phyloP scores from a whole-genome alignment of 2,797 vertebrate species.

The Fistularia tabacaria region DNA sequence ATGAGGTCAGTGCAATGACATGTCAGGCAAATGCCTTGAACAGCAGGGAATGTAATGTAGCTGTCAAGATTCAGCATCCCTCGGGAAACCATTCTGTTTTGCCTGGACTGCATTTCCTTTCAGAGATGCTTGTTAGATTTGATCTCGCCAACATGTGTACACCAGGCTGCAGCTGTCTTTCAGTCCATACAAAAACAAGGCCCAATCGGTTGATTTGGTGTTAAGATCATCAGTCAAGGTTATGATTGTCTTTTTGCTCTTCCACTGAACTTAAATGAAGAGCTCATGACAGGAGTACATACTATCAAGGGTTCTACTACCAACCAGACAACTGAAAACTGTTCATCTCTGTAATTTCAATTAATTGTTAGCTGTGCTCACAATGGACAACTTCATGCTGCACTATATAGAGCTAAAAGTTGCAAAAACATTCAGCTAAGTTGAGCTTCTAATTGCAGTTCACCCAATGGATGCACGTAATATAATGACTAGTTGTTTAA shows the following conservation, averaged over 20 bases:
- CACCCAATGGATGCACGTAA: too few relatives aligned
- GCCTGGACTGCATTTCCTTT: slow-evolving; percentile 46
- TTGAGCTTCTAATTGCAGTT: too few relatives aligned
- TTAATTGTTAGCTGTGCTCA: too few relatives aligned
- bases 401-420: too few relatives aligned
- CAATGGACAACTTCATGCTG: too few relatives aligned
- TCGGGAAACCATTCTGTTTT: slow-evolving; percentile 47
- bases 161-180: slow-evolving; percentile 36
- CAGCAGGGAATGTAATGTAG: slow-evolving; percentile 28
- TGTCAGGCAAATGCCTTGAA: slow-evolving; percentile 46
- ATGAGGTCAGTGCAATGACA: slow-evolving; percentile 19
- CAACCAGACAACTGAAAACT: slow-evolving; percentile 21
- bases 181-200: slow-evolving; percentile 30
- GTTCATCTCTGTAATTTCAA: neutral
- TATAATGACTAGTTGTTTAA: too few relatives aligned
- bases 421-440: too few relatives aligned
- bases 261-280: slow-evolving; percentile 20
- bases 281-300: slow-evolving; percentile 2
- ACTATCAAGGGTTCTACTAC: slow-evolving; percentile 5
- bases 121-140: slow-evolving; percentile 41
- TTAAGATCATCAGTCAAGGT: slow-evolving; percentile 58
- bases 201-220: slow-evolving; percentile 45
- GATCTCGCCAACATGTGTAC: slow-evolving; percentile 41
- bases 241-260: slow-evolving; percentile 27
- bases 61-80: slow-evolving; percentile 46